Evolutionary conservation across 2,888 invertebrate species (phyloP), one percentile per base, ranked within the genome.

Genomic region (Aleiodes leptofemur): DNA sequence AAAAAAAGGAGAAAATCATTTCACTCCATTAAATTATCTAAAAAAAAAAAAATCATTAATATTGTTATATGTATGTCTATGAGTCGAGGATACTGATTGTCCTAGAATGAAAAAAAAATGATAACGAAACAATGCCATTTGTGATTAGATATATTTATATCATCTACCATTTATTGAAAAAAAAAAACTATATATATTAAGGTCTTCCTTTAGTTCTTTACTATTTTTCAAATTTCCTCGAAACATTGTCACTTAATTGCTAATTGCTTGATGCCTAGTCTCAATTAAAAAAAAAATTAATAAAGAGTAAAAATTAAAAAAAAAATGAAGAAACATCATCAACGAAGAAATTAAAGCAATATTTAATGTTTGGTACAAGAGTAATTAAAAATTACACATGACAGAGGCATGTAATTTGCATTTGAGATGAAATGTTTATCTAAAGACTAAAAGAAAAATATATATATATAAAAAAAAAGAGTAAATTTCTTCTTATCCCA

Each of bases 11-110:
- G 43, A 43, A 51, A 56, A 75, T 74, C 76, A 38, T 57, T 73
- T 66, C 23, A 57, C 4, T 77, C 72, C 74, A 57, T 56, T 34
- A 16, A 23, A 29, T 50, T 71, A 61, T 53, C 31, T 55, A 29
- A 68, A 69, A 72, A 66, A 73, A 29, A 68, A 69, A 73, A 66
- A 73, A 78, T 78, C 76, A 69, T 76, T 56, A 48, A 51, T 76
- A 74, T 73, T 71, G 69, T 72, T 75, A 74, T 72, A 68, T 73
- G 57, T 68, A 51, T 56, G 57, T 68, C 56, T 13, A 68, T 68
- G 48, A 48, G 50, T 56, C 55, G 29, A 66, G 31, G 9, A 53
- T 53, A 69, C 38, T 34, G 69, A 51, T 74, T 38, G 59, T 61
- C 73, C 55, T 16, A 57, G 59, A 16, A 31, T 14, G 29, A 7